Evolutionary conservation across 2,888 invertebrate species (phyloP), one percentile per base, ranked within the genome.

Genomic region (Acleris laterana): DNA sequence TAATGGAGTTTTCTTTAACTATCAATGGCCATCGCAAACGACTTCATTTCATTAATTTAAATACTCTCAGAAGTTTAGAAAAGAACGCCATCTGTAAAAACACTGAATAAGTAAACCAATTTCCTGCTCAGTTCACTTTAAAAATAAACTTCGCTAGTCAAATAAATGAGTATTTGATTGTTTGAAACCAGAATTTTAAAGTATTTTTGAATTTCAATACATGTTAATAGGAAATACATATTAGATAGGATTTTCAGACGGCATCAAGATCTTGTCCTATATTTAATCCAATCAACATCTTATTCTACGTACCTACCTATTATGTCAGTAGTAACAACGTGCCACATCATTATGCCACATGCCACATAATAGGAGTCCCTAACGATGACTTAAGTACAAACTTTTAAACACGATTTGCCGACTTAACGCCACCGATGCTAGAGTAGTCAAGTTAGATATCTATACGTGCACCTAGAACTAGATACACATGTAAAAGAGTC

Each of bases 231-330:
- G 61, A 60, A 65, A 49, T 55, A 62, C 44, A 50, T 57, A 56
- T 66, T 62, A 62, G 66, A 62, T 60, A 60, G 62, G 2, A 5
- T 46, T 55, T 71, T 74, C 68, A 79, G 74, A 77, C 76, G 78
- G 77, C 71, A 65, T 76, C 74, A 68, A 70, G 71, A 73, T 74
- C 73, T 64, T 74, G 69, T 60, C 64, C 66, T 70, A 65, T 51
- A 65, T 46, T 50, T 61, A 61, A 56, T 61, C 61, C 61, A 65
- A 55, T 49, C 48, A 65, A 65, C 51, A 56, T 55, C 55, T 59
- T 65, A 60, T 50, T 13, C 60, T 61, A 56, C 28, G 9, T 56
- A 55, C 52, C 25, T 56, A 55, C 52, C 25, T 55, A 44, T 6
- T 56, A 61, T 55, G 17, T 25, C 17, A 22, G 50, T n/a, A 38